Conservation (phyloP, 2,797 vertebrate genomes). For the Dicrostonyx torquatus region DNA sequence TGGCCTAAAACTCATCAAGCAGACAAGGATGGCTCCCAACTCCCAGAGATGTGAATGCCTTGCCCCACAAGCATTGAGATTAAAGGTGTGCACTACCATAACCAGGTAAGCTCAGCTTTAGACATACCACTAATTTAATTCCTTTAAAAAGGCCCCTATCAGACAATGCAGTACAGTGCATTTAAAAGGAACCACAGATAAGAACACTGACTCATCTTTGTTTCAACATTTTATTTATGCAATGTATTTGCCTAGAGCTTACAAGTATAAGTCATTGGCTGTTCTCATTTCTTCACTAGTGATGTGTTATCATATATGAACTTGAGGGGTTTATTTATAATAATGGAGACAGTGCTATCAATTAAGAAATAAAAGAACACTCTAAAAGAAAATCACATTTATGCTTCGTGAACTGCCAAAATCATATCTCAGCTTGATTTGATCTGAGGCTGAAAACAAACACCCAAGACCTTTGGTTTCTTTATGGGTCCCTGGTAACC, state of each 20-base stretch:
- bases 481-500: constrained; percentile 36
- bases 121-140: neutral
- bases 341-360: constrained; percentile 25
- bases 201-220: constrained; percentile 36
- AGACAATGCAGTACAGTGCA: neutral
- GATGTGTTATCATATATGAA: neutral
- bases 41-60: neutral
- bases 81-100: neutral
- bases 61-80: neutral
- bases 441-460: constrained; percentile 69
- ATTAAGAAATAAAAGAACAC: constrained; percentile 56
- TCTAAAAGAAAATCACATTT: constrained; percentile 42
- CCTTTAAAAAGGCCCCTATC: neutral
- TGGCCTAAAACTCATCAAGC: neutral
- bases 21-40: neutral
- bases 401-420: neutral
- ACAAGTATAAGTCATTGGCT: constrained; percentile 32
- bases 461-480: constrained; percentile 40
- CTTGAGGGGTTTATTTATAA: neutral
- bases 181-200: neutral
- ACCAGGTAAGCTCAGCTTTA: neutral
- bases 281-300: neutral
- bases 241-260: constrained; percentile 29
- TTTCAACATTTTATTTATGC: constrained; percentile 33
- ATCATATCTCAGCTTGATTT: constrained; percentile 58